phyloP scores from a whole-genome alignment of 1,140 invertebrate genomes.

The Oreohelix idahoensis region DNA sequence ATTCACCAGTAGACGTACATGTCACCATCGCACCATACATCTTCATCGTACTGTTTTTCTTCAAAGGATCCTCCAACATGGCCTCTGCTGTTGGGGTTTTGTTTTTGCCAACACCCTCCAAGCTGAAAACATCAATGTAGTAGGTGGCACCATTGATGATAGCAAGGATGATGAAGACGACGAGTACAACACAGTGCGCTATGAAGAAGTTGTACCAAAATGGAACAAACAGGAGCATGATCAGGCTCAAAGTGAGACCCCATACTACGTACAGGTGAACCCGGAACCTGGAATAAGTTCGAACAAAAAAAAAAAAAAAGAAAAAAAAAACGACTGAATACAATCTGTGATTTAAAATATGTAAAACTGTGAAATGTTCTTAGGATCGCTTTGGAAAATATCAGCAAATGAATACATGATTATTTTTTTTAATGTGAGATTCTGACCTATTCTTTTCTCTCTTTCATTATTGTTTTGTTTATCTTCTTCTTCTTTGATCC shows the following conservation, averaged over 20 bases:
- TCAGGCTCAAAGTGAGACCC: constrained; percentile 52
- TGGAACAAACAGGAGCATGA: constrained; percentile 45
- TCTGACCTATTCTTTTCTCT: no score
- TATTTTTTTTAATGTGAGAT: no score
- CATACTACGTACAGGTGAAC: constrained; percentile 49
- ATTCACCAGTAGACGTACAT: not conserved
- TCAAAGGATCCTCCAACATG: not conserved
- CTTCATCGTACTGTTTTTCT: not conserved
- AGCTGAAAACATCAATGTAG: constrained; percentile 68
- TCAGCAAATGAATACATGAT: no score
- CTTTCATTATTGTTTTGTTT: no score
- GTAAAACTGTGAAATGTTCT: no score
- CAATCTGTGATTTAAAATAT: no score
- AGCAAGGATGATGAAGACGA: constrained; percentile 44
- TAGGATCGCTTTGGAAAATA: no score
- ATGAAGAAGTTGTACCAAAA: constrained; percentile 59
- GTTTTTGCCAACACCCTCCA: constrained; percentile 29
- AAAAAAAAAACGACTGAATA: not conserved
- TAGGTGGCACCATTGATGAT: constrained; percentile 62
- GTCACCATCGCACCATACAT: not conserved
- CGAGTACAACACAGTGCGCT: constrained; percentile 55
- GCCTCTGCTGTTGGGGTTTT: not conserved
- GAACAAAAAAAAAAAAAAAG: not conserved
- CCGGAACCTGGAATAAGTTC: constrained; percentile 40
- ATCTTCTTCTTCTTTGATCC: no score